phyloP scores from a whole-genome alignment of 2,888 invertebrate species.

The Rhogogaster chlorosoma region DNA sequence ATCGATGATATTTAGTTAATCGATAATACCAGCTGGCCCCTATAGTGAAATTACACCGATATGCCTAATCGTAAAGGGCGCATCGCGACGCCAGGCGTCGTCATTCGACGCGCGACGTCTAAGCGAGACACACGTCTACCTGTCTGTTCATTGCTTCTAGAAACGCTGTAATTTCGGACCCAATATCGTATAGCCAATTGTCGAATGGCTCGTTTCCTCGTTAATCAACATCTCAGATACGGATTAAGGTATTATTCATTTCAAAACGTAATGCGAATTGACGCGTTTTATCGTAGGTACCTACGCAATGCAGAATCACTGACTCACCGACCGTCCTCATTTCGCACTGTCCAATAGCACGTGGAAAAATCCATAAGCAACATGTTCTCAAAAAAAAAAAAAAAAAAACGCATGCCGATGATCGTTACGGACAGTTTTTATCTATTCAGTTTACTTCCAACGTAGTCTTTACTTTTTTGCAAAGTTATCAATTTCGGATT shows the following conservation, averaged over 20 bases:
- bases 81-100: constrained; percentile 58
- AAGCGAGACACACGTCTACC: constrained; percentile 61
- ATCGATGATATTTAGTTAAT: background rate
- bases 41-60: background rate
- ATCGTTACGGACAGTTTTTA: background rate
- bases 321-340: background rate
- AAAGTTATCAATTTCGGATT: background rate
- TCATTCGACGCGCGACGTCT: constrained; percentile 68
- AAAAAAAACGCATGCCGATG: background rate
- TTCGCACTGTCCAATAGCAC: background rate
- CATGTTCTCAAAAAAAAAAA: background rate
- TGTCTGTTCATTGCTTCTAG: background rate
- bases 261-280: background rate
- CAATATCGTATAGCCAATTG: constrained; percentile 36
- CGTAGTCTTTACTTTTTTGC: background rate
- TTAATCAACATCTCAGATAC: constrained; percentile 47
- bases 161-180: background rate
- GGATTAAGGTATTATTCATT: background rate
- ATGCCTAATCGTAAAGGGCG: constrained; percentile 18
- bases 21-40: background rate
- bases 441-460: background rate
- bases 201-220: constrained; percentile 61
- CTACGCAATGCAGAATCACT: background rate
- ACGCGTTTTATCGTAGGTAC: background rate
- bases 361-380: background rate